Base-by-base conservation (phyloP, 2,113 vertebrate species). In the Otolemur garnettii region DNA sequence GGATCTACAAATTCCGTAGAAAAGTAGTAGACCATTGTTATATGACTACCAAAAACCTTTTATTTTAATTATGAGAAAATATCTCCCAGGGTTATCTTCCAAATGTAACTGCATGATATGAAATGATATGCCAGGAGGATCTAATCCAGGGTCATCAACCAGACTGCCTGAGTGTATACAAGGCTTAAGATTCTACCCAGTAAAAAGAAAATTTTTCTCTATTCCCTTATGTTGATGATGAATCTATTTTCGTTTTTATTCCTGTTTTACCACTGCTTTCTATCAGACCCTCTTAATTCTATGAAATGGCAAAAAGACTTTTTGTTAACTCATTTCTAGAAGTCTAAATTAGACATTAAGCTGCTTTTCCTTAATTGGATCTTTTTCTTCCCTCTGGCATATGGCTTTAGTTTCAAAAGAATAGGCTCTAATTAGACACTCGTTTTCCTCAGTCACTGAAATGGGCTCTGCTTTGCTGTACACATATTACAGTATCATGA, bases 221-320 rank as follows among this genome's bases (percentile, higher is more conserved):
- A 12, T 33, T 53, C 14, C 24, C 28, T 89, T 57, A 74, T 77
- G 94, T 91, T 91, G 55, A 1, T 60, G 95, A 11, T 84, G 7
- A 35, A 64, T 88, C 64, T 90, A 26, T 60, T 75, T 94, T 78
- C 69, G 24, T 91, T 96, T 92, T 95, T 62, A 90, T 77, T 95
- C n/a, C 79, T 88, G 0, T 81, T 92, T 95, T 80, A 74, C 57
- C 50, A 72, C 50, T 91, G n/a, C 53, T 96, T 50, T 91, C 69
- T 84, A 26, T 75, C 45, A 93, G 69, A 83, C 24, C 35, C 74
- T 91, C 38, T 90, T 87, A 77, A 55, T 95, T 94, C 35, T 90
- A 62, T 80, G 64, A 96, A 96, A 81, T 89, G 38, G 22, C n/a
- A 75, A 81, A 74, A 87, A 55, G 38, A 66, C 38, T 64, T 10